A percentile compares a stretch with the other conserved stretches of the same genome.
Conservation (phyloP, 2,888 invertebrate genomes). For the Serripes groenlandicus region DNA sequence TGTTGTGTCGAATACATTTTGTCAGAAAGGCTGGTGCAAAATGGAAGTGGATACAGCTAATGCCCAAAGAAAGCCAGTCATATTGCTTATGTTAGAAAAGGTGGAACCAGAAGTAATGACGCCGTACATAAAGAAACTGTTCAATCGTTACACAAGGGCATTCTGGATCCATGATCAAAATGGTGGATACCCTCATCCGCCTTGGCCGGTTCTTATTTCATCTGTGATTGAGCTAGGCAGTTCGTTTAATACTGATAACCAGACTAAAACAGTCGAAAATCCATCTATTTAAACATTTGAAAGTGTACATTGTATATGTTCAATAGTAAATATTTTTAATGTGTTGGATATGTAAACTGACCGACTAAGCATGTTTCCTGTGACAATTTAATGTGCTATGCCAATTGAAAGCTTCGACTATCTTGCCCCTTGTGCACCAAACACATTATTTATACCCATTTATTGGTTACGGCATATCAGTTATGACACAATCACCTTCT, state of each 20-base stretch:
- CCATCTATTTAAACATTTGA: too few relatives aligned
- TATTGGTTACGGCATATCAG: too few relatives aligned
- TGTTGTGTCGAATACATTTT: conserved; percentile 31
- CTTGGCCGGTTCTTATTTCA: conserved; percentile 21
- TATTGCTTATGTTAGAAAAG: conserved; percentile 20
- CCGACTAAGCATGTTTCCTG: too few relatives aligned
- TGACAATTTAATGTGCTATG: too few relatives aligned
- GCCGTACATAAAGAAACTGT: conserved; percentile 20
- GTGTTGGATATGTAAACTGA: too few relatives aligned
- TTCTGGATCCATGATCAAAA: conserved; percentile 24
- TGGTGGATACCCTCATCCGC: conserved; percentile 28
- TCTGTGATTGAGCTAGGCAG: conserved; percentile 28
- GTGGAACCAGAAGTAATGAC: conserved; percentile 24
- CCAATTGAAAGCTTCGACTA: too few relatives aligned
- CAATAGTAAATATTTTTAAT: too few relatives aligned
- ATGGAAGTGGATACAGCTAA: conserved; percentile 34
- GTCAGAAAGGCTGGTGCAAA: conserved; percentile 36
- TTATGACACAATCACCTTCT: too few relatives aligned
- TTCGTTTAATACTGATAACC: conserved; percentile 1
- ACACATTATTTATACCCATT: too few relatives aligned
- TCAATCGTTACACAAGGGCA: conserved; percentile 31
- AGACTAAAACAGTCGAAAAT: too few relatives aligned
- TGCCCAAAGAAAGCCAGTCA: conserved; percentile 27
- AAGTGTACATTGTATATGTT: too few relatives aligned
- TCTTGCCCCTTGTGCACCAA: too few relatives aligned